Conservation (phyloP, 1,140 invertebrate species). For the Hyposmocoma kahamanoa region DNA sequence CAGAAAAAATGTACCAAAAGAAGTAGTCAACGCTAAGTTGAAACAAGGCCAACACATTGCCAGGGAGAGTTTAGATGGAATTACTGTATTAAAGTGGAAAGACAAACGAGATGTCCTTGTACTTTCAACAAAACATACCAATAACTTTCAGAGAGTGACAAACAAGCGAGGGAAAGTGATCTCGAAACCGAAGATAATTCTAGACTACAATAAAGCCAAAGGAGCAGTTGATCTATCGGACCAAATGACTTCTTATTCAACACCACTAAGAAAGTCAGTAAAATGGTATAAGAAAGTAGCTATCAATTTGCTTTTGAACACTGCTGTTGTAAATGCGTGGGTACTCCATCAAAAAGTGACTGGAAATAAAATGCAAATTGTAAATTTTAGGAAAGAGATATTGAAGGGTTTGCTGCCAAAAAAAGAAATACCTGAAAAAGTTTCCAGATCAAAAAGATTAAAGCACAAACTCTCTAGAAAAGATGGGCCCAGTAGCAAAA, state of each 20-base stretch:
- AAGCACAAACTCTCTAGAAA: too few species aligned
- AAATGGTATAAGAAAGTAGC: slow-evolving; percentile 48
- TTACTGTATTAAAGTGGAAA: slow-evolving; percentile 57
- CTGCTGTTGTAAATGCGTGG: not conserved
- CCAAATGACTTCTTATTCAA: slow-evolving; percentile 38
- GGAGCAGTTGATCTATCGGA: slow-evolving; percentile 35
- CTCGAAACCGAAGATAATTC: slow-evolving; percentile 40
- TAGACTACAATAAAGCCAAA: slow-evolving; percentile 47
- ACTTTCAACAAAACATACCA: slow-evolving; percentile 43
- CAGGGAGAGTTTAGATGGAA: slow-evolving; percentile 39
- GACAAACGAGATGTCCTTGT: slow-evolving; percentile 44
- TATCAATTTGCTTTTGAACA: slow-evolving; percentile 27
- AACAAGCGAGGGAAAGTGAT: slow-evolving; percentile 19
- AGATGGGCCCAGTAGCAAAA: too few species aligned
- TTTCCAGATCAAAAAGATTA: too few species aligned
- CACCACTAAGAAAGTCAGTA: slow-evolving; percentile 31
- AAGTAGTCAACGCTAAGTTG: slow-evolving; percentile 35
- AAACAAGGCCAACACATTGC: slow-evolving; percentile 32
- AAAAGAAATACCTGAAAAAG: too few species aligned
- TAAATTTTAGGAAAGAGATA: slow-evolving; percentile 15
- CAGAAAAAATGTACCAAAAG: slow-evolving; percentile 31
- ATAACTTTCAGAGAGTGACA: slow-evolving; percentile 15
- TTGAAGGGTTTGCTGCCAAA: too few species aligned
- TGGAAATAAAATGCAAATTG: slow-evolving; percentile 7
- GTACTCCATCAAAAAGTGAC: not conserved